phyloP scores from a whole-genome alignment of 2,888 invertebrate genomes.

The Cantharis lateralis region DNA sequence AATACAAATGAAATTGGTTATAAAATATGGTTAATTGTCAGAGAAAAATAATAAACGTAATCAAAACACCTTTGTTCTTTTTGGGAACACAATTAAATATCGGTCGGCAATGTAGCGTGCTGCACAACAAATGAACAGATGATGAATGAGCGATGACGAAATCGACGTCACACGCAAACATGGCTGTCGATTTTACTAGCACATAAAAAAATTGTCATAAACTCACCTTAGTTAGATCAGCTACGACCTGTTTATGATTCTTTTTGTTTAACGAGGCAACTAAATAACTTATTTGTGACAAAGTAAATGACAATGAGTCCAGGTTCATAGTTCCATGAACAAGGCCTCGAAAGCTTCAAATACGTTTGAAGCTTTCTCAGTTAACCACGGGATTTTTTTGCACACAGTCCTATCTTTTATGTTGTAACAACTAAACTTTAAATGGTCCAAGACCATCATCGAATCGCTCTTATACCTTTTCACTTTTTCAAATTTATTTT shows the following conservation, averaged over 20 bases:
- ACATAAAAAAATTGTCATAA: slow-evolving; percentile 16
- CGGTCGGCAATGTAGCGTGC: slow-evolving; percentile 41
- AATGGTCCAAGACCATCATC: slow-evolving; percentile 59
- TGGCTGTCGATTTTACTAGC: slow-evolving; percentile 18
- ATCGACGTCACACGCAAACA: slow-evolving; percentile 18
- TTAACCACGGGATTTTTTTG: slow-evolving; percentile 71
- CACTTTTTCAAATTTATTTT: slow-evolving; percentile 20
- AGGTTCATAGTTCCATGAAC: slow-evolving; percentile 94
- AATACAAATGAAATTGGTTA: slow-evolving; percentile 16
- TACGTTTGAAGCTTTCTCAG: slow-evolving; percentile 89
- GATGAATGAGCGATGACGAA: slow-evolving; percentile 28
- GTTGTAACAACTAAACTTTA: slow-evolving; percentile 53
- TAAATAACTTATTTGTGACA: slow-evolving; percentile 98
- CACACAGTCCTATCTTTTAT: slow-evolving; percentile 54
- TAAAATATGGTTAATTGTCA: slow-evolving; percentile 25
- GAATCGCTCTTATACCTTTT: slow-evolving; percentile 45
- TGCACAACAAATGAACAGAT: slow-evolving; percentile 11
- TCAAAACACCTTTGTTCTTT: slow-evolving; percentile 51
- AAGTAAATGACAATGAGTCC: slow-evolving; percentile 97
- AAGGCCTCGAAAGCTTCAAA: slow-evolving; percentile 94
- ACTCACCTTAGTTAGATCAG: slow-evolving; percentile 89
- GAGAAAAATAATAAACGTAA: slow-evolving; percentile 34
- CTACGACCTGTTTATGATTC: slow-evolving; percentile 89
- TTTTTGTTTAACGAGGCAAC: slow-evolving; percentile 94
- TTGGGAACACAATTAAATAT: slow-evolving; percentile 29